Percentiles rank a stretch among this genome's conserved stretches.
Evolutionary conservation across 2,888 invertebrate genomes (phyloP).

Genomic region (Steinernema scapterisci): DNA sequence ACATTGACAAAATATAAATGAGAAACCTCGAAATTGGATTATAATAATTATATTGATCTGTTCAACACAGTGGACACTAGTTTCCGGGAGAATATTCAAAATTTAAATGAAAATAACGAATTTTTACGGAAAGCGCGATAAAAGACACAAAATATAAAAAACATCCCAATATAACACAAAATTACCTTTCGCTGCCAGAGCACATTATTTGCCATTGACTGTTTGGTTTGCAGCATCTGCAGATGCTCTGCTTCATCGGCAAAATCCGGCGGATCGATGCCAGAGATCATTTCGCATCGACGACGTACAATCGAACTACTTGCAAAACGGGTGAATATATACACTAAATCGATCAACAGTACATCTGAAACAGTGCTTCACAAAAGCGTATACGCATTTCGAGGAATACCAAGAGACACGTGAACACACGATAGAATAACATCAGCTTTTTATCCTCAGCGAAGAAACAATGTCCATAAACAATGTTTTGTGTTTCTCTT

Average conservation of each 20-base stretch:
- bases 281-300: background rate
- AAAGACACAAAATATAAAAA: background rate
- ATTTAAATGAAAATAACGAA: background rate
- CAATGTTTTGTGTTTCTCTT: too few relatives aligned
- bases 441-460: too few relatives aligned
- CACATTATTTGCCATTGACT: conserved; percentile 53
- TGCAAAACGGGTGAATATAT: background rate
- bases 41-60: too few relatives aligned
- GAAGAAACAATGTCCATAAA: too few relatives aligned
- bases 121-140: background rate
- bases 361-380: background rate
- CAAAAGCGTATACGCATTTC: background rate
- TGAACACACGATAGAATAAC: too few relatives aligned
- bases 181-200: conserved; percentile 52
- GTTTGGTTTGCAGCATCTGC: conserved; percentile 41
- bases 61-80: too few relatives aligned
- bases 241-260: conserved; percentile 2
- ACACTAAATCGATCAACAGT: background rate
- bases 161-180: background rate
- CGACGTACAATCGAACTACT: background rate
- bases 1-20: background rate
- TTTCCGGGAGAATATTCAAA: too few relatives aligned
- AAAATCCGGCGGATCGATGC: background rate
- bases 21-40: too few relatives aligned
- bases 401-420: background rate